Evolutionary conservation across 1,140 invertebrate genomes (phyloP).

Genomic region (Tetraneura akinire): DNA sequence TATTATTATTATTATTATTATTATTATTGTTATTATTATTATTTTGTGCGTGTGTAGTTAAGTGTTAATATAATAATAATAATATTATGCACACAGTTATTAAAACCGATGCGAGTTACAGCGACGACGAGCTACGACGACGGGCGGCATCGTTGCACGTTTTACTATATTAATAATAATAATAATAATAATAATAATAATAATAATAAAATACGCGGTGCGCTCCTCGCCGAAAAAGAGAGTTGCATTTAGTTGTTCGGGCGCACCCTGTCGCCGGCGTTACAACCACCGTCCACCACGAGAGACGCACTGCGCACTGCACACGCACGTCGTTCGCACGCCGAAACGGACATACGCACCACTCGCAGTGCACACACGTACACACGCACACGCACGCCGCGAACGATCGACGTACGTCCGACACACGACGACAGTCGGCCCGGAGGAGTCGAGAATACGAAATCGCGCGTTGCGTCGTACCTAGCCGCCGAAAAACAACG

Average conservation of each 20-base stretch:
- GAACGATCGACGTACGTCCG: background rate
- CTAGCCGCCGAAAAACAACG: conserved; percentile 10
- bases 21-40: no score
- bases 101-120: no score
- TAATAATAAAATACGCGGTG: conserved; percentile 18
- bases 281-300: conserved; percentile 32
- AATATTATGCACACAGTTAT: no score
- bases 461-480: background rate
- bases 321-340: conserved; percentile 43
- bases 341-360: conserved; percentile 3
- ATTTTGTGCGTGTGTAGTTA: background rate
- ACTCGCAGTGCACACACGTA: background rate
- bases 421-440: background rate
- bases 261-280: conserved; percentile 51
- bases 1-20: no score
- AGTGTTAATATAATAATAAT: no score
- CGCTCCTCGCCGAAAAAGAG: conserved; percentile 38
- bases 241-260: conserved; percentile 45
- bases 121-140: no score
- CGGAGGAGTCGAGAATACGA: conserved; percentile 29
- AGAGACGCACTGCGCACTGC: background rate
- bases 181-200: no score
- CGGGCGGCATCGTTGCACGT: no score
- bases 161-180: background rate
- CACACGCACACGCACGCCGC: conserved; percentile 21